Conservation (phyloP, 2,797 vertebrate genomes). For the Anguilla anguilla region DNA sequence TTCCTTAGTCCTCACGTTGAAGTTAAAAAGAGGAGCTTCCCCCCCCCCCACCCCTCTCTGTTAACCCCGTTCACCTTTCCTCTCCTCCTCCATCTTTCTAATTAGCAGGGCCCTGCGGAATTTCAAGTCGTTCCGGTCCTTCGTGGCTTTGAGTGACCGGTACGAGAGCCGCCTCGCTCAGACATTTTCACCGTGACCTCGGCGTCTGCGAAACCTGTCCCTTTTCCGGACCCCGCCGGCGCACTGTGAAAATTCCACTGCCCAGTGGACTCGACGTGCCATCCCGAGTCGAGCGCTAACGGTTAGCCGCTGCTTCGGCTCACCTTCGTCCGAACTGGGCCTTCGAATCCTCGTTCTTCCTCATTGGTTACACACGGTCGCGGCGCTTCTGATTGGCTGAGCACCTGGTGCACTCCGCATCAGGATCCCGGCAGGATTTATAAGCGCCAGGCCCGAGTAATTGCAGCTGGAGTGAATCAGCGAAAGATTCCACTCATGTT, state of each 20-base stretch:
- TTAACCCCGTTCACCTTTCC: not conserved
- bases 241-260: not conserved
- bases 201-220: not conserved
- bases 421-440: not conserved
- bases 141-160: not conserved
- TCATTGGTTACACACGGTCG: not conserved
- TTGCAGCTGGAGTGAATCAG: not conserved
- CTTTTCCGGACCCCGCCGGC: not conserved
- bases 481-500: not conserved
- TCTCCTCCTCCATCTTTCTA: not conserved
- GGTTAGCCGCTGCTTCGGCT: not conserved
- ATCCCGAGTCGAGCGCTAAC: not conserved
- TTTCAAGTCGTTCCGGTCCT: conserved; percentile 17
- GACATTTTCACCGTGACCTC: conserved; percentile 18
- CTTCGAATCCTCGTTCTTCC: not conserved
- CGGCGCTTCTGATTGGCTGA: not conserved
- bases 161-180: not conserved
- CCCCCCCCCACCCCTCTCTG: not conserved
- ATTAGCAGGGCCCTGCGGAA: conserved; percentile 29
- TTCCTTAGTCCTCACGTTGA: not conserved
- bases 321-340: not conserved
- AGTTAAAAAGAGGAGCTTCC: not conserved
- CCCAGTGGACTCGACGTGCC: not conserved
- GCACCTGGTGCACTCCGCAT: not conserved
- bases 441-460: not conserved